Evolutionary conservation across 2,113 vertebrate species (phyloP).

Genomic region (Diglossa brunneiventris): DNA sequence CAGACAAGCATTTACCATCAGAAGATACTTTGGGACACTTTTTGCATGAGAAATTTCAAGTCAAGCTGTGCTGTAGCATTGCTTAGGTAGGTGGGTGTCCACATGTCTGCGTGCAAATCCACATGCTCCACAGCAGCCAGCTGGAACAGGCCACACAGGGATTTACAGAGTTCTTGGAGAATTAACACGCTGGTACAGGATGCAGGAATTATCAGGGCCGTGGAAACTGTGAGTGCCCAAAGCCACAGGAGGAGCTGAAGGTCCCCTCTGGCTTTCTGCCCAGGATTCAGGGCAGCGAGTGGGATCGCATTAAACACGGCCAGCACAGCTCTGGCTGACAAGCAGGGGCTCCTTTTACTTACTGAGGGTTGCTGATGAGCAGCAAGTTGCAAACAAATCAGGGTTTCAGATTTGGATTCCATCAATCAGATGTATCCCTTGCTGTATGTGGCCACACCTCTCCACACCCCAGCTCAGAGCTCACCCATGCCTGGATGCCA

Average conservation of each 20-base stretch:
- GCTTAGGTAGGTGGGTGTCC: neutral
- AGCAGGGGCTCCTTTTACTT: neutral
- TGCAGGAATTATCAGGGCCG: neutral
- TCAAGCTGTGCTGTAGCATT: neutral
- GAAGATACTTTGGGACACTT: neutral
- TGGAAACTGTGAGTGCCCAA: neutral
- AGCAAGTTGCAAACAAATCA: neutral
- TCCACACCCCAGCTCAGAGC: neutral
- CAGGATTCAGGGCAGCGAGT: neutral
- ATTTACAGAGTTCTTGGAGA: slow-evolving; percentile 31
- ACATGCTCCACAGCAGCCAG: neutral
- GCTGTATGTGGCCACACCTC: neutral
- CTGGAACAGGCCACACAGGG: neutral
- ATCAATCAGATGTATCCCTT: neutral
- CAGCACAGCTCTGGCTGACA: neutral
- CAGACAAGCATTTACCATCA: neutral
- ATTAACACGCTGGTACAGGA: neutral
- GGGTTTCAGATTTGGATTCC: neutral
- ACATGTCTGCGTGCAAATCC: neutral
- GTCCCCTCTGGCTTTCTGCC: neutral
- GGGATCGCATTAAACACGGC: neutral
- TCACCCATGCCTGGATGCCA: neutral
- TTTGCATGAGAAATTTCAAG: neutral
- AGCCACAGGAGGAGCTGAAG: neutral
- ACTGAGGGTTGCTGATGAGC: neutral